Percentiles rank a stretch among this genome's conserved stretches.
phyloP scores from a whole-genome alignment of 2,888 invertebrate genomes.

The Drosophila hamatofila region DNA sequence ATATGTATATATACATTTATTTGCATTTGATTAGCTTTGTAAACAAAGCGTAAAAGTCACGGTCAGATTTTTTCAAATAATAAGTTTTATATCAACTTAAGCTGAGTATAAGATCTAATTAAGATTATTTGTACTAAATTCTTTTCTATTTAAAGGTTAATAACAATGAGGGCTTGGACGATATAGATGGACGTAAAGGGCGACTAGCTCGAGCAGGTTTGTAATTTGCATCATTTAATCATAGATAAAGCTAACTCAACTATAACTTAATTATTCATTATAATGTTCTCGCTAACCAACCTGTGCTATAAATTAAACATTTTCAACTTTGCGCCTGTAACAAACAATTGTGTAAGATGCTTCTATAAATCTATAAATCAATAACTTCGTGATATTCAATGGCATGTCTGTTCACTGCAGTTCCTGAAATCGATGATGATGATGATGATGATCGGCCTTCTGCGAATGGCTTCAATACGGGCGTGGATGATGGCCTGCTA shows the following conservation, averaged over 20 bases:
- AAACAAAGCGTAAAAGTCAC: slow-evolving; percentile 20
- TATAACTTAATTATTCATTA: slow-evolving; percentile 7
- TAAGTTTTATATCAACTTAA: not conserved
- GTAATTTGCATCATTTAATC: slow-evolving; percentile 28
- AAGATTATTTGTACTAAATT: slow-evolving; percentile 9
- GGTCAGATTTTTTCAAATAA: not conserved
- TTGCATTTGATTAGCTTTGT: slow-evolving; percentile 21
- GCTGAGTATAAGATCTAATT: not conserved
- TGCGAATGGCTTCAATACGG: slow-evolving; percentile 85
- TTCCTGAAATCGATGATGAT: slow-evolving; percentile 86
- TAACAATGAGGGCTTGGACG: slow-evolving; percentile 33
- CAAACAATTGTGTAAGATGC: slow-evolving; percentile 54
- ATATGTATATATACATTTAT: slow-evolving; percentile 8
- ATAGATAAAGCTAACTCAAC: not conserved
- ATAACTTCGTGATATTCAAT: not conserved
- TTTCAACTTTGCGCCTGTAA: slow-evolving; percentile 8
- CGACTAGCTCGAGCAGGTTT: slow-evolving; percentile 62
- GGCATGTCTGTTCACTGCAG: slow-evolving; percentile 19
- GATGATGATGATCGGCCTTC: slow-evolving; percentile 86
- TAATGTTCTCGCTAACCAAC: slow-evolving; percentile 28
- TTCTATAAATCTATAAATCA: not conserved
- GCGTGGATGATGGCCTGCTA: slow-evolving; percentile 89
- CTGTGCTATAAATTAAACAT: slow-evolving; percentile 1
- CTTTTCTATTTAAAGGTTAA: slow-evolving; percentile 40
- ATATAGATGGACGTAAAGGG: slow-evolving; percentile 35